phyloP scores from a whole-genome alignment of 1,140 invertebrate genomes.

The Temnothorax curvispinosus region DNA sequence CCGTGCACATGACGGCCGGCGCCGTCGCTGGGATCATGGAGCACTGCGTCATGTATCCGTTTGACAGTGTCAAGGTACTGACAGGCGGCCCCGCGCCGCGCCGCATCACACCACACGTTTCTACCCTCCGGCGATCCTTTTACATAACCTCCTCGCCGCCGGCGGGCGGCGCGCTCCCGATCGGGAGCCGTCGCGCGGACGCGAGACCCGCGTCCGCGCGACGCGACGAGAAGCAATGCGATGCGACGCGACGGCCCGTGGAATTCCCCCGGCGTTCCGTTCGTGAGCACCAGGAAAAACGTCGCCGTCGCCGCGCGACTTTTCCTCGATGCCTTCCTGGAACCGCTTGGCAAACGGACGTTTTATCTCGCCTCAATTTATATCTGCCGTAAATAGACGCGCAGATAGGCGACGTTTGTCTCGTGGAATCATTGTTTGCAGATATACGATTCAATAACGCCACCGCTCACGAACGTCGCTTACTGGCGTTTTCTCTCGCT shows the following conservation, averaged over 20 bases:
- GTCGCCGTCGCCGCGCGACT: neutral
- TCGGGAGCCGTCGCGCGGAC: neutral
- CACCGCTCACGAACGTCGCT: too few species aligned
- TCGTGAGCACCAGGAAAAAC: neutral
- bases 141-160: constrained; percentile 76
- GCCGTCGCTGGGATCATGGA: constrained; percentile 99
- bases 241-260: too few species aligned
- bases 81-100: too few species aligned
- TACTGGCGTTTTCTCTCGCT: neutral
- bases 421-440: neutral
- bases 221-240: too few species aligned
- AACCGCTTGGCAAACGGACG: neutral
- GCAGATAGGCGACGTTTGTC: neutral
- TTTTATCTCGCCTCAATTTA: constrained; percentile 8
- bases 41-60: constrained; percentile 99
- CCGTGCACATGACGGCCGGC: constrained; percentile 97
- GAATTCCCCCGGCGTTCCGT: too few species aligned
- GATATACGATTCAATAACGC: neutral
- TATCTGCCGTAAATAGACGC: constrained; percentile 24
- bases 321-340: constrained; percentile 44
- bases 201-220: too few species aligned
- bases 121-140: neutral
- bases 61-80: constrained; percentile 97
- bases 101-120: constrained; percentile 19
- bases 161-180: neutral